Base-by-base conservation (phyloP, 2,888 invertebrate genomes). In the Dryobota labecula region DNA sequence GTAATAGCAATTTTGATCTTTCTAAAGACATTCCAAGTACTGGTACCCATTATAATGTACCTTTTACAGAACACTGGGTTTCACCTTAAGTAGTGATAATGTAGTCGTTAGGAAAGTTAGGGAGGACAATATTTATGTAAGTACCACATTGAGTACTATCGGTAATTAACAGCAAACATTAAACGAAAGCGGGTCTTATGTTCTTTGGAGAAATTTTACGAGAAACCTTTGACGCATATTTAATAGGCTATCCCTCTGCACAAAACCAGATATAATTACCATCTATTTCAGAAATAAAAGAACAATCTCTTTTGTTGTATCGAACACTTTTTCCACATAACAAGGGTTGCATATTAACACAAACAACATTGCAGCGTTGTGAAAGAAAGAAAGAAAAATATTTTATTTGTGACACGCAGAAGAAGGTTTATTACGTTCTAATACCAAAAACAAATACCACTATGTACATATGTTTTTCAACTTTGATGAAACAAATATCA, bases 131-230 rank as follows among this genome's bases (percentile, higher is more conserved):
- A 80, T 72, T 80, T 68, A 72, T 58, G 49, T 43, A 71, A 56
- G 43, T 71, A 64, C 47, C 30, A 8, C 9, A 13, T 51, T 41
- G 9, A 58, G 57, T 47, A 56, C 38, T 54, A 65, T 57, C 11
- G 30, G 60, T 79, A 74, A 84, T 79, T 81, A 71, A 57, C 58
- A 61, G 56, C 56, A 70, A 82, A 76, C 64, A 76, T 47, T 11
- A 43, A 72, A 69, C 1, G 80, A 84, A 82, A 82, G 82, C 60
- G 2, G 5, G 2, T 27, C 5, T 15, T 7, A 20, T n/a, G 56
- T 60, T 51, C 36, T 61, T 64, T 51, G 24, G 38, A 49, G 65
- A 82, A 72, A 77, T 53, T 61, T 53, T 49, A 45, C 20, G 33
- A 54, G 43, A 60, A 45, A 66, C 18, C 27, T 80, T 64, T 20